Base-by-base conservation (phyloP, 2,113 vertebrate species). In the Ptilonorhynchus violaceus region DNA sequence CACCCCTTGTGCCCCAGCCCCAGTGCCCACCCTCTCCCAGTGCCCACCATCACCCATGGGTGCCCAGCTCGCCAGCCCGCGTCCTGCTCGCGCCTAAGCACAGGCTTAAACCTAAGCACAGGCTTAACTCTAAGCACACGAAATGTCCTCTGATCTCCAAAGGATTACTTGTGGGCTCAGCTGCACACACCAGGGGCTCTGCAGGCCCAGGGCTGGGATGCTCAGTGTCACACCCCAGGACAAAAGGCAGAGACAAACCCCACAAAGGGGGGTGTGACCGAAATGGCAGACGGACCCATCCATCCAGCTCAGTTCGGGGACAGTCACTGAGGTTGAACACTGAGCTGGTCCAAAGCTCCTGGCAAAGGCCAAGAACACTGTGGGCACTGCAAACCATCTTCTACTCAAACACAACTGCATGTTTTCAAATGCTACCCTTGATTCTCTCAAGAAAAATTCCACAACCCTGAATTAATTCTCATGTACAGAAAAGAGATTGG, bases 181-280 rank as follows among this genome's bases (percentile, higher is more conserved):
- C 86, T 30, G 75, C 44, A 4, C 2, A 35, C 17, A 5, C 12
- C 1, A 14, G 41, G 66, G 15, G 55, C 70, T 50, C 49, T 17
- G 73, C 46, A 21, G 79, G 59, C 1, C 0, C 10, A 2, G 39
- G 60, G 55, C 31, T 15, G 47, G 62, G 56, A 15, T 17, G 56
- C 42, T 37, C 75, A 5, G 75, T 4, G 11, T 41, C 11, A 7
- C 81, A 21, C 21, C 63, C 24, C 0, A 4, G 74, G 62, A 60
- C 46, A n/a, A 60, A 56, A 59, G 56, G 52, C 62, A 47, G 13
- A 2, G 3, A 60, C 6, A 31, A 28, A 25, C 37, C 68, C 82
- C 3, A 1, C 58, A 8, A 4, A 10, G 1, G 13, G 23, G 19
- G 11, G 1, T 18, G 58, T 19, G 22, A 20, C 23, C 0, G 1